Conservation (phyloP, 2,113 vertebrate species). For the Canis aureus region DNA sequence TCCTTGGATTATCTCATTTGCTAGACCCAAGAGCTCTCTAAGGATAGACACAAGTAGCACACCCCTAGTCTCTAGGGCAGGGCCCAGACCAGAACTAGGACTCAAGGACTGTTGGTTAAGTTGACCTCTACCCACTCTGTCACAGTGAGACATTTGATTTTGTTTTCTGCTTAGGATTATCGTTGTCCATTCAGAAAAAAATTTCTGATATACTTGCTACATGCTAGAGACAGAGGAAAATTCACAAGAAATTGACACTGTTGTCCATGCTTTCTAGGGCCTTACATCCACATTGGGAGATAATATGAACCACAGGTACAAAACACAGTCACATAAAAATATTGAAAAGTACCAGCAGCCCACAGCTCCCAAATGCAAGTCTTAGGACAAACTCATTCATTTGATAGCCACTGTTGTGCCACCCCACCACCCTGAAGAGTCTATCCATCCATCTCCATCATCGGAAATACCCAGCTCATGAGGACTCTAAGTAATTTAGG, state of each 20-base stretch:
- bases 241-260: slow-evolving; percentile 15
- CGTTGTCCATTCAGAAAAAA: not conserved
- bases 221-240: not conserved
- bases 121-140: not conserved
- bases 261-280: not conserved
- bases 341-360: not conserved
- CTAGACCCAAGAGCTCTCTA: not conserved
- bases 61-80: not conserved
- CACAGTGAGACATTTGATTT: slow-evolving; percentile 41
- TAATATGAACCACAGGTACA: slow-evolving; percentile 8
- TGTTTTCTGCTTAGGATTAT: slow-evolving; percentile 31
- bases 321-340: slow-evolving; percentile 2
- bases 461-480: not conserved
- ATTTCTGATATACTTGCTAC: slow-evolving; percentile 27
- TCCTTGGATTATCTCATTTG: not conserved
- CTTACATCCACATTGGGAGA: not conserved
- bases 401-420: not conserved
- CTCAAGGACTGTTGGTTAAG: not conserved
- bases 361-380: not conserved
- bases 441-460: not conserved
- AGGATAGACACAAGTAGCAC: not conserved
- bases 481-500: not conserved
- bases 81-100: not conserved
- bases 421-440: not conserved
- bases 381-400: not conserved